These are phyloP conservation scores for Epinephelus fuscoguttatus DNA, from an alignment of 2,113 vertebrate species.

Conservation along the genomic window DNA sequence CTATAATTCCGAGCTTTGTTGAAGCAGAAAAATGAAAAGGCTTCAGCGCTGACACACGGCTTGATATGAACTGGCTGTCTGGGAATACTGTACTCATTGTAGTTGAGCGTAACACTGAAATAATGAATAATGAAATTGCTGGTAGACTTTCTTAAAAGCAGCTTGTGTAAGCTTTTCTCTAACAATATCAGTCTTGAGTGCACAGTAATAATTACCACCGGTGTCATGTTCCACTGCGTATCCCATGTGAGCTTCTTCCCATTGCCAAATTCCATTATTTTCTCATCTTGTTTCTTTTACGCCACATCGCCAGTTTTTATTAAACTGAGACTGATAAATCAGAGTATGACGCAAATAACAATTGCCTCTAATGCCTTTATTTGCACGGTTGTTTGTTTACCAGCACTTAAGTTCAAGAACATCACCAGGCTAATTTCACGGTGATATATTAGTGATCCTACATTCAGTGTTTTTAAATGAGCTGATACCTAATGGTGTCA, in stretches of 20 bases:
- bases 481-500: constrained; percentile 28
- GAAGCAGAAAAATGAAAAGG: constrained; percentile 57
- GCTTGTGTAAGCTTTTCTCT: constrained; percentile 45
- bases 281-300: constrained; percentile 26
- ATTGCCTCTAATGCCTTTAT: constrained; percentile 13
- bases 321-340: constrained; percentile 36
- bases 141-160: constrained; percentile 38
- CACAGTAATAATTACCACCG: constrained; percentile 45
- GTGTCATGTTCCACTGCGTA: constrained; percentile 27
- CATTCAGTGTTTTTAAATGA: constrained; percentile 26
- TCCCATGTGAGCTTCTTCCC: constrained; percentile 31
- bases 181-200: constrained; percentile 38
- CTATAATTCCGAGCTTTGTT: constrained; percentile 55
- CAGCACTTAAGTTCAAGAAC: background rate
- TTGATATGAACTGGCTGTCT: constrained; percentile 48
- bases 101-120: constrained; percentile 24
- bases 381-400: constrained; percentile 22
- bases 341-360: constrained; percentile 10
- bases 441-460: background rate
- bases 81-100: constrained; percentile 50
- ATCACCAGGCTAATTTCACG: constrained; percentile 19
- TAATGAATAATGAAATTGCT: constrained; percentile 36
- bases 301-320: constrained; percentile 7
- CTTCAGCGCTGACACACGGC: constrained; percentile 27
- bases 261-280: constrained; percentile 45